These are phyloP conservation scores for Lasioglossum leucozonium DNA, from an alignment of 2,888 invertebrate species.

Conservation along the genomic window DNA sequence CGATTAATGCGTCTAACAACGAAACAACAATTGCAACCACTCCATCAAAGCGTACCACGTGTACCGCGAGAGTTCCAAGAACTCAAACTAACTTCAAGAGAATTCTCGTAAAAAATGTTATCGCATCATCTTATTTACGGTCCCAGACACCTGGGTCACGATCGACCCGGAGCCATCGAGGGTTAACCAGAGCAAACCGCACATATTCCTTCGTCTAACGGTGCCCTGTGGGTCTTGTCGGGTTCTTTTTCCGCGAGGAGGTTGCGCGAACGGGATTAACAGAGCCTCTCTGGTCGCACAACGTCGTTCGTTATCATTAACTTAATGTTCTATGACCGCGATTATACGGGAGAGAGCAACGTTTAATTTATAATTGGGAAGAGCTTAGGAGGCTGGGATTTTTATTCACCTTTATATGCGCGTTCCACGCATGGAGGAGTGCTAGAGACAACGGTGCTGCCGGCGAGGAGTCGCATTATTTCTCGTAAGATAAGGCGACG, in stretches of 20 bases:
- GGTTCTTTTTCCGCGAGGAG: constrained; percentile 19
- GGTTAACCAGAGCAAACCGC: background rate
- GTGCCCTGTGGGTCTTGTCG: background rate
- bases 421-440: background rate
- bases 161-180: background rate
- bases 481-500: constrained; percentile 40
- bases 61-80: background rate
- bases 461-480: constrained; percentile 32
- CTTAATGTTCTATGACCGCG: constrained; percentile 57
- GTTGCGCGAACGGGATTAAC: constrained; percentile 64
- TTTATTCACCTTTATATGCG: constrained; percentile 40
- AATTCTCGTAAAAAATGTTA: background rate
- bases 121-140: background rate
- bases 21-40: too few species aligned
- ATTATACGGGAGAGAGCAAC: constrained; percentile 35
- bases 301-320: constrained; percentile 66
- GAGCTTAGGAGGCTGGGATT: constrained; percentile 49
- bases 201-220: constrained; percentile 11
- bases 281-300: constrained; percentile 20
- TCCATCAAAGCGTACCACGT: too few species aligned
- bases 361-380: constrained; percentile 60
- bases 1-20: too few species aligned
- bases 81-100: background rate
- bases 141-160: background rate
- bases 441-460: background rate